Evolutionary conservation across 2,113 vertebrate genomes (phyloP).

Genomic region (Siphamia tubifer): DNA sequence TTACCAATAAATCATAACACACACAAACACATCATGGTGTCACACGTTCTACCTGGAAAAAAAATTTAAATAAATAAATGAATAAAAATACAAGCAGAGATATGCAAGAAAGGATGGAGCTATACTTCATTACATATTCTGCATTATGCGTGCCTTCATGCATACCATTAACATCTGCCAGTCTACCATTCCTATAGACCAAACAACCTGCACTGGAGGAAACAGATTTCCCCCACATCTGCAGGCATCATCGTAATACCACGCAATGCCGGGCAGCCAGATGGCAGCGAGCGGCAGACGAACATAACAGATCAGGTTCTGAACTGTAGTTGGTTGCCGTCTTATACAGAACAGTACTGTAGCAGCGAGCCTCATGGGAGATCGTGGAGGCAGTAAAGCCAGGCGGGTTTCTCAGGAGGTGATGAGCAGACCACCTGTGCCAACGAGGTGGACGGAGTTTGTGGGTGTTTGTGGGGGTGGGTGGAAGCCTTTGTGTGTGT

Average conservation of each 20-base stretch:
- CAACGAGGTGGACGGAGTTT: constrained; percentile 24
- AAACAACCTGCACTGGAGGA: constrained; percentile 51
- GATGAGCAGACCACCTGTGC: constrained; percentile 57
- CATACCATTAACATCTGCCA: constrained; percentile 69
- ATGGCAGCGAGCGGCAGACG: constrained; percentile 46
- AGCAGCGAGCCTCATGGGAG: constrained; percentile 58
- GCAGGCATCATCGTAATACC: constrained; percentile 59
- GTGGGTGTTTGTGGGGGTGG: neutral
- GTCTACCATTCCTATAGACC: constrained; percentile 44
- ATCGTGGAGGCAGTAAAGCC: constrained; percentile 19
- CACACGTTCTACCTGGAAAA: constrained; percentile 46
- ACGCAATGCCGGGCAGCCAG: constrained; percentile 54
- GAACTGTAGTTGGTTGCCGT: constrained; percentile 48
- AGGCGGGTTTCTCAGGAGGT: constrained; percentile 38
- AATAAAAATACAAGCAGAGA: constrained; percentile 17
- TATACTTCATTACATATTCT: constrained; percentile 34
- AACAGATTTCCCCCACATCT: constrained; percentile 73
- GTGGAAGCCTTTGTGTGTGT: neutral
- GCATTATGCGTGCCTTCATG: constrained; percentile 54
- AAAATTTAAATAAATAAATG: too few relatives aligned
- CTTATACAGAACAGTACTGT: constrained; percentile 29
- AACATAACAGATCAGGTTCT: constrained; percentile 45
- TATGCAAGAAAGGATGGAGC: too few relatives aligned
- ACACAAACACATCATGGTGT: constrained; percentile 21
- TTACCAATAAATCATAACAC: constrained; percentile 64